A percentile compares a stretch with the other conserved stretches of the same genome.
Evolutionary conservation across 1,140 invertebrate genomes (phyloP).

Genomic region (Riptortus pedestris): DNA sequence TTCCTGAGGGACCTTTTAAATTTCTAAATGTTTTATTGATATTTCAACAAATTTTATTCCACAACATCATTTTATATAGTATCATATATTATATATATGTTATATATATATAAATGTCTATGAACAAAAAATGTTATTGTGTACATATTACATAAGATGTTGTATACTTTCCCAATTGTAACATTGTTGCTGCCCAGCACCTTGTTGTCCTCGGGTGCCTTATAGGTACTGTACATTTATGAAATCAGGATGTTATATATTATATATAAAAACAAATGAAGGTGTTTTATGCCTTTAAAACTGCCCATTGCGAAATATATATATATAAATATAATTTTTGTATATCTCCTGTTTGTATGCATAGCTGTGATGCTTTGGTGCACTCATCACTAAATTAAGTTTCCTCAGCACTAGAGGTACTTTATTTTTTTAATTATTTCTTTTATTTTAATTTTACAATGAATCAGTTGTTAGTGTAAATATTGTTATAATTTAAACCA

Average conservation of each 20-base stretch:
- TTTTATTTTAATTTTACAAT: not conserved
- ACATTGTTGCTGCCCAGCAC: not conserved
- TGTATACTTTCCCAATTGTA: not conserved
- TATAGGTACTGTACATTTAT: not conserved
- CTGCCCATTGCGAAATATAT: not conserved
- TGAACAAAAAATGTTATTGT: not conserved
- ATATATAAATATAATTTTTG: constrained; percentile 4
- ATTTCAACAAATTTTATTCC: constrained; percentile 5
- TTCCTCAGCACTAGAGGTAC: not conserved
- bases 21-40: constrained; percentile 7
- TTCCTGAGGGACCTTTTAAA: constrained; percentile 2
- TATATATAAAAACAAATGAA: not conserved
- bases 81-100: constrained; percentile 6
- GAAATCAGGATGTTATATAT: not conserved
- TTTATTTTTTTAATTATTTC: constrained; percentile 5
- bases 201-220: not conserved
- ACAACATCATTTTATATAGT: constrained; percentile 17
- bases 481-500: constrained; percentile 9
- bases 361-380: constrained; percentile 15
- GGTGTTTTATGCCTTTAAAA: not conserved
- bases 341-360: not conserved
- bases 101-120: constrained; percentile 7
- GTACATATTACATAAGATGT: not conserved
- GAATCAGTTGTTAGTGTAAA: constrained; percentile 1
- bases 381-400: constrained; percentile 9